These are phyloP conservation scores for Diadophis punctatus DNA, from an alignment of 2,113 vertebrate species.

Conservation along the genomic window DNA sequence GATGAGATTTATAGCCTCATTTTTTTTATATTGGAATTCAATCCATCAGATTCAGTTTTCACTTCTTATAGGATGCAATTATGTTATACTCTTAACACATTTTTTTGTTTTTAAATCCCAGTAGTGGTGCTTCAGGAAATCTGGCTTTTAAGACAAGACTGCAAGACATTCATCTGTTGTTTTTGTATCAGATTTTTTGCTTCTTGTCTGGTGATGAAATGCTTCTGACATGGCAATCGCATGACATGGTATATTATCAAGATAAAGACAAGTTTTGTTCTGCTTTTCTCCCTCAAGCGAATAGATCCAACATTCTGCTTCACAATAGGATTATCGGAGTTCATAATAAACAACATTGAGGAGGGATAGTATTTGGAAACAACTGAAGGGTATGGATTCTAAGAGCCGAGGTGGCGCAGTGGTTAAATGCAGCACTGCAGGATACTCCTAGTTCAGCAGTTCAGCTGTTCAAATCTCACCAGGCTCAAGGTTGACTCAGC, in stretches of 20 bases:
- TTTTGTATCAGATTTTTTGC: background rate
- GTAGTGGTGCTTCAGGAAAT: background rate
- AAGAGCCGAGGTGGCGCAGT: too few species aligned
- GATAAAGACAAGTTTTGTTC: conserved; percentile 14
- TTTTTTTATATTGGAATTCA: background rate
- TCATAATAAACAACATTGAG: background rate
- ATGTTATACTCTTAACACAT: background rate
- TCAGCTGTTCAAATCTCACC: too few species aligned
- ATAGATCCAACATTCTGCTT: background rate
- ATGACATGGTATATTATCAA: conserved; percentile 1
- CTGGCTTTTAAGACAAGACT: background rate
- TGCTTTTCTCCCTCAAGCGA: background rate
- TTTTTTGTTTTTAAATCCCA: background rate
- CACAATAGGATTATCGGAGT: conserved; percentile 2
- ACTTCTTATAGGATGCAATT: background rate
- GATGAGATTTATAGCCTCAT: conserved; percentile 6
- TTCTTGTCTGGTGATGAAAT: background rate
- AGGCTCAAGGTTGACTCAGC: too few species aligned
- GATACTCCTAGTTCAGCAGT: too few species aligned
- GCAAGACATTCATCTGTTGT: background rate
- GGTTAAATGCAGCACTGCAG: too few species aligned
- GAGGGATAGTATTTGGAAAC: background rate
- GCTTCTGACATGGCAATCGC: background rate
- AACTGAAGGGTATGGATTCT: background rate
- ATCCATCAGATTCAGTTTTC: background rate